Percentiles rank a stretch among this genome's conserved stretches.
Evolutionary conservation across 2,888 invertebrate genomes (phyloP).

Genomic region (Nomada ruficornis): DNA sequence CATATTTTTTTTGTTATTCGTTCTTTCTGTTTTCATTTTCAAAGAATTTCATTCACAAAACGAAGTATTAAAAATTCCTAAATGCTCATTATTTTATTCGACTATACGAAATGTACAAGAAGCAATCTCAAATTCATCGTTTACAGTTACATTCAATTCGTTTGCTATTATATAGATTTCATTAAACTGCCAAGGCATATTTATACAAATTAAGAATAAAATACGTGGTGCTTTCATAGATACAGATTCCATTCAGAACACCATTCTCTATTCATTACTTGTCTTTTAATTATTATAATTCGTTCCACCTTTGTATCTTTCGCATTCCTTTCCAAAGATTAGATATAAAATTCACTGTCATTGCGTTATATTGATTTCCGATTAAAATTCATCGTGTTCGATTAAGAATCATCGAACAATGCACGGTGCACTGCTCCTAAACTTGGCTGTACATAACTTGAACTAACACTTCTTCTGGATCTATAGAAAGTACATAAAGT

Average conservation of each 20-base stretch:
- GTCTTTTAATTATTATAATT: neutral
- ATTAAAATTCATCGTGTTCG: constrained; percentile 50
- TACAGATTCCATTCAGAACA: constrained; percentile 49
- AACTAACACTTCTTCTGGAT: constrained; percentile 78
- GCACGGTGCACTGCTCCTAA: constrained; percentile 83
- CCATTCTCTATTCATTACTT: constrained; percentile 14
- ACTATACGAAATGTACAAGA: constrained; percentile 68
- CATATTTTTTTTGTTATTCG: neutral
- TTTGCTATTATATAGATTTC: constrained; percentile 31
- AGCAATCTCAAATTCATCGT: constrained; percentile 40
- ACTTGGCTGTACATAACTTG: constrained; percentile 81
- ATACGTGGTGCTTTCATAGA: constrained; percentile 44
- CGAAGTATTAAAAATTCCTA: constrained; percentile 53
- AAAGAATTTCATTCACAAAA: constrained; percentile 12
- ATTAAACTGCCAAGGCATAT: constrained; percentile 19
- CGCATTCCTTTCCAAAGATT: constrained; percentile 33
- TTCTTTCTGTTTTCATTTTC: too few relatives aligned
- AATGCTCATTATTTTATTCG: constrained; percentile 62
- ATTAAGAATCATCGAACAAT: constrained; percentile 80
- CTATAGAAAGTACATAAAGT: constrained; percentile 53
- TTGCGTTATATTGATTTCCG: constrained; percentile 50
- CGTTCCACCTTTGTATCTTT: constrained; percentile 7
- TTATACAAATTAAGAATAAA: constrained; percentile 54
- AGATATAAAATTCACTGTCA: constrained; percentile 47
- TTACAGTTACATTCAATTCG: constrained; percentile 44